These are phyloP conservation scores for Xiphias gladius DNA, from an alignment of 2,113 vertebrate genomes.

Conservation along the genomic window DNA sequence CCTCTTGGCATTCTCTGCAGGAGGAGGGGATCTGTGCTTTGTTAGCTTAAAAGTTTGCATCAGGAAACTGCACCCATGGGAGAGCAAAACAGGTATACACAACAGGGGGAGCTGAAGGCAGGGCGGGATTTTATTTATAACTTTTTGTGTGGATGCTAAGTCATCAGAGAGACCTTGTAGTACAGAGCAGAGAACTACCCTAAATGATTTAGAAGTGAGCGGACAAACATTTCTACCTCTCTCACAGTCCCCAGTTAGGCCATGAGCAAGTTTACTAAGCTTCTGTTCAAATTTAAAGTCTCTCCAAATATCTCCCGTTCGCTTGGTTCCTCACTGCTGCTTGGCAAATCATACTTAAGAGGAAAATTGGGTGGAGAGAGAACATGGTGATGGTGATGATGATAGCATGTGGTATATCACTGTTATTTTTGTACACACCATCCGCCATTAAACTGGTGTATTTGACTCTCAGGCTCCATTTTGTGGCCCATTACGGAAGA, in stretches of 20 bases:
- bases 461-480: constrained; percentile 73
- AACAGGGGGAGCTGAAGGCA: constrained; percentile 46
- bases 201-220: constrained; percentile 58
- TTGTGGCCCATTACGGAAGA: constrained; percentile 70
- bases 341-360: constrained; percentile 66
- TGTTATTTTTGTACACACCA: constrained; percentile 73
- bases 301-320: constrained; percentile 57
- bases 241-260: constrained; percentile 47
- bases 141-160: constrained; percentile 66
- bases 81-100: constrained; percentile 62
- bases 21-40: constrained; percentile 71
- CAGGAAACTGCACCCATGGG: constrained; percentile 80
- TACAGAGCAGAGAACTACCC: constrained; percentile 56
- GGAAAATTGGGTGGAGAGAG: constrained; percentile 56
- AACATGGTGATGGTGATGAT: constrained; percentile 63
- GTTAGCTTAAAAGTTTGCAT: constrained; percentile 79
- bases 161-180: constrained; percentile 66
- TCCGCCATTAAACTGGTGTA: constrained; percentile 68
- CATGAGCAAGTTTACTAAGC: constrained; percentile 44
- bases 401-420: constrained; percentile 55
- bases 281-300: constrained; percentile 52
- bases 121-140: constrained; percentile 75
- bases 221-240: constrained; percentile 57
- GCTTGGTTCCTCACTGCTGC: constrained; percentile 39
- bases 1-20: constrained; percentile 65